phyloP scores from a whole-genome alignment of 2,113 vertebrate genomes.

The Todiramphus saurophagus region DNA sequence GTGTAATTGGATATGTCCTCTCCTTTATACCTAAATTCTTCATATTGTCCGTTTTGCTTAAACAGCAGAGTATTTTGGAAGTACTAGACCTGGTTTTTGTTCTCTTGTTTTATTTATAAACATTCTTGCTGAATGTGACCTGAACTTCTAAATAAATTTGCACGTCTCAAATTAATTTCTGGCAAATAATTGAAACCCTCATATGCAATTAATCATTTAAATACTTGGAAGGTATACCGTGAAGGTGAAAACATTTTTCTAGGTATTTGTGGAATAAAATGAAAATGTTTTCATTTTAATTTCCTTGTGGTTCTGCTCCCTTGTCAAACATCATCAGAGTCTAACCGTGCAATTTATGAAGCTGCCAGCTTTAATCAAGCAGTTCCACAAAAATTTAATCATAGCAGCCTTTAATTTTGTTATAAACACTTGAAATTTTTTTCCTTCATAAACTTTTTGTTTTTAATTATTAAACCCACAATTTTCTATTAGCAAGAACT shows the following conservation, averaged over 20 bases:
- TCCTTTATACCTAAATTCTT: not conserved
- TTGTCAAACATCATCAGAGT: slow-evolving; percentile 29
- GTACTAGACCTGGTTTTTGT: not conserved
- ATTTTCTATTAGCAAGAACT: not conserved
- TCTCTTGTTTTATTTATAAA: not conserved
- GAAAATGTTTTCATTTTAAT: not conserved
- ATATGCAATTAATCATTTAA: not conserved
- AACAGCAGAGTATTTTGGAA: not conserved
- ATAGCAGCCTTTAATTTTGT: not conserved
- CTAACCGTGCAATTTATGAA: not conserved
- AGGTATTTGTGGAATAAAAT: slow-evolving; percentile 7
- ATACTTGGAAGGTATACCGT: not conserved
- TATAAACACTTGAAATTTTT: not conserved
- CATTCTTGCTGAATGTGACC: not conserved
- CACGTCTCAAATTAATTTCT: not conserved
- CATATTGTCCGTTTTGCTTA: not conserved
- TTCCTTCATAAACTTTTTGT: not conserved
- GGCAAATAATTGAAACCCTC: not conserved
- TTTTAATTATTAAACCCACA: not conserved
- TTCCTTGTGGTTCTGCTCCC: not conserved
- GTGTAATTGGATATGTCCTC: not conserved
- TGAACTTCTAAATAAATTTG: not conserved
- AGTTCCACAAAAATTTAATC: not conserved
- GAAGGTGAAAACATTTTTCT: not conserved
- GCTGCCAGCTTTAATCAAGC: slow-evolving; percentile 36